Evolutionary conservation across 2,797 vertebrate genomes (phyloP), one percentile per base, ranked within the genome.

Genomic region (Parauchenoglanis ngamensis): DNA sequence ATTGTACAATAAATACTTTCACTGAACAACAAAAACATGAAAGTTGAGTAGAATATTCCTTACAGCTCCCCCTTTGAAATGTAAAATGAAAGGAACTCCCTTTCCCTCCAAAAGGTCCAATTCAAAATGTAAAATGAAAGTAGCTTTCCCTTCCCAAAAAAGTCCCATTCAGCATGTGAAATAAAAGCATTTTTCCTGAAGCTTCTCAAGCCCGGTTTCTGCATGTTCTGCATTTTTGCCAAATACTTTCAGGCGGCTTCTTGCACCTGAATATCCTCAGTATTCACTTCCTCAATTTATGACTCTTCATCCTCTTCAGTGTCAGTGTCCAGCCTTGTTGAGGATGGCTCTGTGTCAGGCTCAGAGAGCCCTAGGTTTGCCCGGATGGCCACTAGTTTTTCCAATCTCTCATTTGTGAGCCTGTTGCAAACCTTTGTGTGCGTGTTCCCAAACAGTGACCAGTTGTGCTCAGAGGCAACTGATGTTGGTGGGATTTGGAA

Each of bases 401-500:
- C 73, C 0, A 76, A 25, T 21, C 61, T 67, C 12, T 3, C 63
- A 68, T 83, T 83, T 10, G 44, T 83, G 59, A 94, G n/a, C 12
- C 85, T 85, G 25, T 67, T 82, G 4, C 57, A 23, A 15, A 15
- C 17, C 77, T 89, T 88, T 59, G 31, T 21, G 11, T 12, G 57
- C 3, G 80, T 88, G 59, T 79, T 90, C 80, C 79, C 40, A 31
- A 92, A 84, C 10, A 44, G 46, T 0, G 90, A 85, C 88, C 73
- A 52, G 3, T 91, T 85, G 12, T 67, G 56, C 46, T 91, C 86
- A 4, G 92, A 92, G 0, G 89, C 89, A 0, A 85, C 88, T 23
- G 92, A 44, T 28, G 92, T 87, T 13, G 91, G 90, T 23, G 92
- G 93, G 72, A 94, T 93, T 88, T 93, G 91, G 56, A 93, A 91